A percentile compares a stretch with the other conserved stretches of the same genome.
Conservation (phyloP, 92 coral and sea anemone species). For the Epizoanthus illoricatus region DNA sequence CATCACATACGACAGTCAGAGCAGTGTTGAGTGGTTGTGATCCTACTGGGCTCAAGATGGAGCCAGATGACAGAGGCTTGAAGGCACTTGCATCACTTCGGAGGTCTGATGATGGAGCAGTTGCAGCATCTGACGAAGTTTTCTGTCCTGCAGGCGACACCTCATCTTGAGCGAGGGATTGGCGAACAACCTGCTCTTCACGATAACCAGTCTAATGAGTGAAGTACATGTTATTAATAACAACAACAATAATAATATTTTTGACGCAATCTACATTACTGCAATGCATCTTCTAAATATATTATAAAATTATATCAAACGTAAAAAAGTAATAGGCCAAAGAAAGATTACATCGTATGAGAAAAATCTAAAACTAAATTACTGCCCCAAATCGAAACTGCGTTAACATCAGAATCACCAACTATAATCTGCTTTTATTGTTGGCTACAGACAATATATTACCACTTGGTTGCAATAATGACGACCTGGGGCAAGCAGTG, state of each 20-base stretch:
- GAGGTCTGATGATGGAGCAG: conserved; percentile 49
- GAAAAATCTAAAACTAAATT: too few species aligned
- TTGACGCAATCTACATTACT: too few species aligned
- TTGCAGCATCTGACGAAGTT: conserved; percentile 39
- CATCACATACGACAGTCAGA: conserved; percentile 83
- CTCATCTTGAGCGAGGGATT: conserved; percentile 36
- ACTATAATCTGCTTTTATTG: too few species aligned
- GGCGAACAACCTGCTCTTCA: conserved; percentile 15
- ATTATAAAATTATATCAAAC: too few species aligned
- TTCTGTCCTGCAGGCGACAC: conserved; percentile 56
- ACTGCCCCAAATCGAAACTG: too few species aligned
- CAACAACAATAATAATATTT: background rate
- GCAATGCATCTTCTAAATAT: too few species aligned
- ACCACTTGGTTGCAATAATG: background rate
- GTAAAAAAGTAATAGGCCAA: too few species aligned
- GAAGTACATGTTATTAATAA: background rate
- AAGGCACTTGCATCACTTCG: conserved; percentile 68
- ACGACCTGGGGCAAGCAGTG: too few species aligned
- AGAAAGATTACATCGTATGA: too few species aligned
- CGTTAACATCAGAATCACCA: too few species aligned
- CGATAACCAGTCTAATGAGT: conserved; percentile 17
- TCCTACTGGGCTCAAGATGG: conserved; percentile 88
- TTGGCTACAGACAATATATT: too few species aligned
- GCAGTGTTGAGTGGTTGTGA: conserved; percentile 55
- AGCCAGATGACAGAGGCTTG: conserved; percentile 74